phyloP scores from a whole-genome alignment of 2,113 vertebrate species.

The Apodemus speciosus region DNA sequence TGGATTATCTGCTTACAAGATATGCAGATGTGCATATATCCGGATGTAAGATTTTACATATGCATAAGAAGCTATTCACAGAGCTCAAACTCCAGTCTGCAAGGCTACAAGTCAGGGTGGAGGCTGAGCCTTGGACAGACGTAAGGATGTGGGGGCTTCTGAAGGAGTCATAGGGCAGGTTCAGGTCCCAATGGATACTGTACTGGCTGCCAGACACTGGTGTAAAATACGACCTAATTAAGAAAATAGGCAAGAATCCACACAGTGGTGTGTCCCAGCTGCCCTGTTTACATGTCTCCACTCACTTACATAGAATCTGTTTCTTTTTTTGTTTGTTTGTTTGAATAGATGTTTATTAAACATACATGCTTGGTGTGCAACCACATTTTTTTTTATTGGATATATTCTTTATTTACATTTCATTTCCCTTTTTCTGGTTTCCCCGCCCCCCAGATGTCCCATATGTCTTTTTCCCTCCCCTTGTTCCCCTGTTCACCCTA shows the following conservation, averaged over 20 bases:
- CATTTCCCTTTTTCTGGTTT: too few relatives aligned
- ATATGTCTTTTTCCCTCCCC: too few relatives aligned
- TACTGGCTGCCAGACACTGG: neutral
- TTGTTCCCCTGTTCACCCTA: too few relatives aligned
- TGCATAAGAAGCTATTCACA: neutral
- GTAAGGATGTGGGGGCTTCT: neutral
- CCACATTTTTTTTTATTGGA: too few relatives aligned
- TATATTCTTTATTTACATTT: too few relatives aligned
- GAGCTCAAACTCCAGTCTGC: neutral
- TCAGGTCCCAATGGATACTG: neutral
- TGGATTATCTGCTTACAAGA: neutral
- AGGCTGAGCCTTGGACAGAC: neutral
- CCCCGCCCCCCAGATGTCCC: too few relatives aligned
- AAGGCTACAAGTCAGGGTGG: neutral
- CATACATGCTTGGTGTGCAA: too few relatives aligned
- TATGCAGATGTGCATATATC: neutral
- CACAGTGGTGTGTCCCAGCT: neutral
- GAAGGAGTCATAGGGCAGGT: neutral
- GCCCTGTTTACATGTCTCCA: neutral
- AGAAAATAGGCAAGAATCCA: neutral
- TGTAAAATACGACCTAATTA: neutral
- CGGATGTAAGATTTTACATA: neutral
- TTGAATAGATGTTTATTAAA: too few relatives aligned
- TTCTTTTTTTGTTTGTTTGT: too few relatives aligned
- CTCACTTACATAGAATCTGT: neutral